A percentile compares a stretch with the other conserved stretches of the same genome.
phyloP scores from a whole-genome alignment of 2,888 invertebrate genomes.

The Ophraella communa region DNA sequence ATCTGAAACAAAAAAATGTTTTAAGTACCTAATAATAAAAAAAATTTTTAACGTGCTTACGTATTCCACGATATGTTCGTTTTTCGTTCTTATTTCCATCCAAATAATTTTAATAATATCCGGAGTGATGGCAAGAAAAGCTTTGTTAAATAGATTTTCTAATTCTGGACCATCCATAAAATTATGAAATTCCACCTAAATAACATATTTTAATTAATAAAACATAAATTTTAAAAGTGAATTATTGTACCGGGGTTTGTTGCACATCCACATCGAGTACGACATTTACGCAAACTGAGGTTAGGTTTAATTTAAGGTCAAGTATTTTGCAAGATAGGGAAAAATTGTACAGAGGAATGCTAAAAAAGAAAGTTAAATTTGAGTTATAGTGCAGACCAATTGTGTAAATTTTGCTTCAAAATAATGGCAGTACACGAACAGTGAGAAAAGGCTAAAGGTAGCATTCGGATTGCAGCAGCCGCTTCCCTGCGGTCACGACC shows the following conservation, averaged over 20 bases:
- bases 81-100: not conserved
- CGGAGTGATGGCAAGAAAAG: not conserved
- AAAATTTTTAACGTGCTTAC: not conserved
- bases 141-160: not conserved
- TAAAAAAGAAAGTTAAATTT: not conserved
- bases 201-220: not conserved
- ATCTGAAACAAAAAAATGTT: not conserved
- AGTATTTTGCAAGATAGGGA: not conserved
- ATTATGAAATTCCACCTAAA: not conserved
- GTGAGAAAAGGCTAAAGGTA: too few species aligned
- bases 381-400: too few species aligned
- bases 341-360: not conserved
- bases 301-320: not conserved
- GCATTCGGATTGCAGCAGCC: too few species aligned
- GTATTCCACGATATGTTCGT: not conserved
- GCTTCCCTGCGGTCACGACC: too few species aligned
- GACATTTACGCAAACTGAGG: not conserved
- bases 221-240: too few species aligned
- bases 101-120: not conserved
- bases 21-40: too few species aligned
- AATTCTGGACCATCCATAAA: not conserved
- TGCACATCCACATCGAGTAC: not conserved
- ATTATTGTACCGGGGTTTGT: not conserved
- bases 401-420: too few species aligned
- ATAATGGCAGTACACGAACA: too few species aligned